Base-by-base conservation (phyloP, 2,888 invertebrate species). In the Drosophila gaucha region DNA sequence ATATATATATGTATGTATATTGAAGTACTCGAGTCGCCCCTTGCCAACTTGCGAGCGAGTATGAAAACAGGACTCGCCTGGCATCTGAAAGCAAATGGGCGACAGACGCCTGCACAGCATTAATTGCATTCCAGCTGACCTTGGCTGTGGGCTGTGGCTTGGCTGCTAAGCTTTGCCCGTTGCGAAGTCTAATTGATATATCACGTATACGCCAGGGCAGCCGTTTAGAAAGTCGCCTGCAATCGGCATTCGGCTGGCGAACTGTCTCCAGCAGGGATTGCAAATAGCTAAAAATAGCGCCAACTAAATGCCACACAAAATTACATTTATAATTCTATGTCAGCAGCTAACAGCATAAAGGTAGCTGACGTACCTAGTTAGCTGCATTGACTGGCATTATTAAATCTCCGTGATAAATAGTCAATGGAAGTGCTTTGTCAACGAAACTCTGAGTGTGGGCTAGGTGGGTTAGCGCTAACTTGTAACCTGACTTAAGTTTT, bases 201-300 rank as follows among this genome's bases (percentile, higher is more conserved):
- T 64, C 41, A 58, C 50, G 71, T 70, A 64, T 58, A 65, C 71
- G 71, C 35, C 63, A 50, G 28, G 16, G 44, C 46, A 31, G 35
- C 41, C 18, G 35, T 12, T 18, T 30, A 10, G 2, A 20, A 6
- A 47, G 14, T 9, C 10, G 8, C 22, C 16, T 0, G 16, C 31
- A 14, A 50, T 8, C 24, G 16, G 12, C 3, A 24, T 16, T 39
- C 8, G 31, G 22, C 3, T 4, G 35, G 6, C 2, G 20, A 9
- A 10, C 2, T 16, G 1, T 18, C 2, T 8, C 9, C 35, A n/a
- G n/a, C n/a, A n/a, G n/a, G n/a, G n/a, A n/a, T n/a, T n/a, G n/a
- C n/a, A n/a, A n/a, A n/a, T 9, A 6, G 16, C 44, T 46, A 46
- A 6, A 18, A 31, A 46, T 46, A 46, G 46, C 30, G 2, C 2